These are phyloP conservation scores for Erebia epiphron DNA, from an alignment of 2,888 invertebrate genomes.

Conservation along the genomic window DNA sequence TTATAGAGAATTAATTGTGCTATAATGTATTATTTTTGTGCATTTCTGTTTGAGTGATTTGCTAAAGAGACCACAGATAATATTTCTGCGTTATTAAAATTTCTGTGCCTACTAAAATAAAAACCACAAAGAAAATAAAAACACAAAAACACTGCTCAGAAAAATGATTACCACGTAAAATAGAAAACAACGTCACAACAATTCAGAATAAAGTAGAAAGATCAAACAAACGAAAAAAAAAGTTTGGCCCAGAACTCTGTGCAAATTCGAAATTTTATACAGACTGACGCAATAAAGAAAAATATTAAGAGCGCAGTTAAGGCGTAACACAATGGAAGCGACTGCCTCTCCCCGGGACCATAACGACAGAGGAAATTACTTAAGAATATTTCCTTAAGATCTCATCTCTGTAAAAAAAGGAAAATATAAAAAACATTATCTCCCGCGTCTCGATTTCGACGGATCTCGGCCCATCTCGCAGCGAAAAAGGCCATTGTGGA, in stretches of 20 bases:
- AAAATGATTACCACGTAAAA: not conserved
- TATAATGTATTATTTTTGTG: too few species aligned
- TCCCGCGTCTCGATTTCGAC: constrained; percentile 26
- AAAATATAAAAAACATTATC: constrained; percentile 40
- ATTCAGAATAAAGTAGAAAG: not conserved
- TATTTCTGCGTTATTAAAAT: too few species aligned
- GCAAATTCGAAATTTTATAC: constrained; percentile 42
- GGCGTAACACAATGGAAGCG: constrained; percentile 49
- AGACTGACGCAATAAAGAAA: constrained; percentile 40
- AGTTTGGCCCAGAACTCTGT: constrained; percentile 17
- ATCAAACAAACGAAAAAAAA: constrained; percentile 10
- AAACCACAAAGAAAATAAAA: too few species aligned
- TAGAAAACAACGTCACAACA: constrained; percentile 8
- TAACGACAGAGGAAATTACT: constrained; percentile 62
- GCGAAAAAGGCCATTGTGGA: constrained; percentile 29
- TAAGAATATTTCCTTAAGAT: constrained; percentile 50
- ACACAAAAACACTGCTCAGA: not conserved
- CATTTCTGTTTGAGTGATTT: too few species aligned
- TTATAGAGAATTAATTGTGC: not conserved
- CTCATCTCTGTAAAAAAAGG: constrained; percentile 42
- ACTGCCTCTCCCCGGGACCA: constrained; percentile 40
- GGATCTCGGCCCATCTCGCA: constrained; percentile 32
- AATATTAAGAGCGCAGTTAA: constrained; percentile 43
- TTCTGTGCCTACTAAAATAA: too few species aligned
- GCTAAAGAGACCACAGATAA: too few species aligned